Base-by-base conservation (phyloP, 2,113 vertebrate genomes). In the Brachyhypopomus gauderio region DNA sequence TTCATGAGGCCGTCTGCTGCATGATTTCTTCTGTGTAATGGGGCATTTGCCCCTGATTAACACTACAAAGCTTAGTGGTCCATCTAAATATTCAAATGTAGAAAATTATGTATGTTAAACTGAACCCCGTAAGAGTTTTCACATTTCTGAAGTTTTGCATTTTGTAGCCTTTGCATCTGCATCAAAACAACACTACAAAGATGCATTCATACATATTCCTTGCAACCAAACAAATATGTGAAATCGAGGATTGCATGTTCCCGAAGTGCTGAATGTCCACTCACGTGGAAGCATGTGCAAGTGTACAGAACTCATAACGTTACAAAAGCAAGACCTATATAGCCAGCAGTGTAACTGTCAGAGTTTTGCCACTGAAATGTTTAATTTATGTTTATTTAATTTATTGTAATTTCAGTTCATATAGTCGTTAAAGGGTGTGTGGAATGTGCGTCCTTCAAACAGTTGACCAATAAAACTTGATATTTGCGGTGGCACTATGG, bases 291-390 rank as follows among this genome's bases (percentile, higher is more conserved):
- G 38, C 38, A 23, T 1, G 30, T 52, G 17, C 63, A 82, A 62
- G 38, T 71, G 64, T 3, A 64, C 45, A 56, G 19, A 59, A 23
- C 6, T 70, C n/a, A 17, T 75, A 58, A 75, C 75, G 60, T 34
- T 30, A 17, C 74, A 80, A 80, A 59, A 55, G 16, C 71, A 55
- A 63, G 70, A 59, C 70, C 70, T 22, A 22, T 19, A 9, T 70
- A 70, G 66, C 38, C 22, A 60, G 71, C n/a, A n/a, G n/a, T n/a
- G n/a, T n/a, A n/a, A n/a, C n/a, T n/a, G n/a, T n/a, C n/a, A n/a
- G n/a, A n/a, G n/a, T n/a, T n/a, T n/a, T n/a, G n/a, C n/a, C n/a
- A n/a, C n/a, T n/a, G n/a, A n/a, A n/a, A n/a, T n/a, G n/a, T n/a
- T n/a, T n/a, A n/a, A n/a, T n/a, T n/a, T n/a, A n/a, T n/a, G n/a